Base-by-base conservation (phyloP, 2,113 vertebrate species). In the Leucoraja erinaceus region DNA sequence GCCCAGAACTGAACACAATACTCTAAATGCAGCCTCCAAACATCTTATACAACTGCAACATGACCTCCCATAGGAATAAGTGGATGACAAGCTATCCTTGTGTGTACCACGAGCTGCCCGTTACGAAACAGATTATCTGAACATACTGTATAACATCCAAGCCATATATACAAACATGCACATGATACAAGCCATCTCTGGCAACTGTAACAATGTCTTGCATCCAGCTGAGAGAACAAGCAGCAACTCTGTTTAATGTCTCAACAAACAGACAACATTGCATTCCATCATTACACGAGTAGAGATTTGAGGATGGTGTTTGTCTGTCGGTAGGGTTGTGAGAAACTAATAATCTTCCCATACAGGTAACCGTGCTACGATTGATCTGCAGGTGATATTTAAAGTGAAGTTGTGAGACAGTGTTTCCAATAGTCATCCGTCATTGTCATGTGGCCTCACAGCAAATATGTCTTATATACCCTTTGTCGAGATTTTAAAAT, bases 401-500 rank as follows among this genome's bases (percentile, higher is more conserved):
- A 31, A 16, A 16, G 10, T 61, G 25, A 31, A 16, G 59, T 6
- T 63, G 83, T 16, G 83, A 88, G 14, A 14, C 28, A 18, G 12
- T 63, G 1, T 18, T 63, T 88, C n/a, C 83, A 88, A n/a, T 56
- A 56, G 22, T 81, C 8, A 81, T 33, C 83, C 3, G 28, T 66
- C 83, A 63, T 66, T 63, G 59, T 16, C 28, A 14, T 6, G 83
- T 63, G 25, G 28, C 28, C 56, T 31, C 59, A 88, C 56, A 86
- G 56, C 81, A 86, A 59, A 31, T 56, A 63, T 88, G 28, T 61
- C 59, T n/a, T 88, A 3, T 31, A 14, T 63, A 63, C 14, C 28
- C 83, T 88, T 88, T 66, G 83, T 59, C 59, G 31, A 31, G 83
- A 88, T 88, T 66, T 31, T 14, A 88, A 88, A 88, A 88, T 88